phyloP scores from a whole-genome alignment of 2,888 invertebrate species.

The Sussaba pulchella region DNA sequence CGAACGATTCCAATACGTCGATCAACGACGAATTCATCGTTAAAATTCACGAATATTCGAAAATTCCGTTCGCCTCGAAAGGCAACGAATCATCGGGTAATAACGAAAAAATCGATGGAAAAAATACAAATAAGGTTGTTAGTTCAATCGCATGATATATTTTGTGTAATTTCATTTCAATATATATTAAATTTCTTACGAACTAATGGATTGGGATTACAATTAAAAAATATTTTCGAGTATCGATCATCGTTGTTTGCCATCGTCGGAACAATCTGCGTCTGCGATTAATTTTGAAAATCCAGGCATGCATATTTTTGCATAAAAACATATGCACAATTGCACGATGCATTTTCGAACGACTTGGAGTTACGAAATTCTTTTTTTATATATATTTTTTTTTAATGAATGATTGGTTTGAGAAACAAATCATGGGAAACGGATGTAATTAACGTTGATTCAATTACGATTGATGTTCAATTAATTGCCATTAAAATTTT shows the following conservation, averaged over 20 bases:
- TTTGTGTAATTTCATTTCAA: constrained; percentile 72
- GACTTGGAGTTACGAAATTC: not conserved
- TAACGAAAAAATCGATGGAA: not conserved
- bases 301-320: not conserved
- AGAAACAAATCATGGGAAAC: not conserved
- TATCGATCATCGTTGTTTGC: constrained; percentile 52
- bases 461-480: not conserved
- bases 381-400: no score
- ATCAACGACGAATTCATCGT: constrained; percentile 40
- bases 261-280: constrained; percentile 23
- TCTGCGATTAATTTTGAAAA: not conserved
- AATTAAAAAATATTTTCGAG: constrained; percentile 69
- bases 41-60: constrained; percentile 53
- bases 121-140: constrained; percentile 41
- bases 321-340: constrained; percentile 39
- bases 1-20: not conserved
- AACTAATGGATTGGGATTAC: constrained; percentile 75
- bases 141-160: constrained; percentile 73
- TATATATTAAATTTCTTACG: constrained; percentile 81
- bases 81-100: not conserved
- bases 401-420: not conserved
- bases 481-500: constrained; percentile 1
- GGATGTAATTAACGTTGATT: not conserved
- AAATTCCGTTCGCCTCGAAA: not conserved
- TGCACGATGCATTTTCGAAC: constrained; percentile 16